Conservation (phyloP, 1,140 invertebrate genomes). For the Polypedilum vanderplanki region DNA sequence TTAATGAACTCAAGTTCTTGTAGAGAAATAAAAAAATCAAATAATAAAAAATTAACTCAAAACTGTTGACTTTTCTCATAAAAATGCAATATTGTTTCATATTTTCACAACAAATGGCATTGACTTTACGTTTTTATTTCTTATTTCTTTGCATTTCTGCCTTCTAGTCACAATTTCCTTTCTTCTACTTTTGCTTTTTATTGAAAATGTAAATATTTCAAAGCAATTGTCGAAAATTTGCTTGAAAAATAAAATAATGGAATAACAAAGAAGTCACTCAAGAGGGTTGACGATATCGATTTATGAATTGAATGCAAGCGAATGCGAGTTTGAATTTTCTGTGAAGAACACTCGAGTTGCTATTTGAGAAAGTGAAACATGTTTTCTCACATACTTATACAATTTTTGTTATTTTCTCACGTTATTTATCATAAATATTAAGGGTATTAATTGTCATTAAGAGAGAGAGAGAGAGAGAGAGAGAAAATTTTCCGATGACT, state of each 20-base stretch:
- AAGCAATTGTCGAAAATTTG: neutral
- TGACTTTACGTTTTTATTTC: neutral
- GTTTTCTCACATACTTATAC: neutral
- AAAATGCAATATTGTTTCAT: slow-evolving; percentile 1
- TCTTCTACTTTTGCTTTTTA: neutral
- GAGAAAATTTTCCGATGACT: neutral
- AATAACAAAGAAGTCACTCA: slow-evolving; percentile 10
- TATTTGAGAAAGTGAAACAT: neutral
- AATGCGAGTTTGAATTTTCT: neutral
- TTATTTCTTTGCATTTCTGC: neutral
- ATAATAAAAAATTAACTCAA: neutral
- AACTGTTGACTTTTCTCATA: neutral
- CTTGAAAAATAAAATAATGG: neutral
- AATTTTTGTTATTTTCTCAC: neutral
- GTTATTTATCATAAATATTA: neutral
- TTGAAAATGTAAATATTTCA: neutral
- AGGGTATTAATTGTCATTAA: no score
- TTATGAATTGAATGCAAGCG: neutral
- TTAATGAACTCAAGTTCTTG: no score
- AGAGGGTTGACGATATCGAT: slow-evolving; percentile 16
- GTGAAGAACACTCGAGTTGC: neutral
- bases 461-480: neutral
- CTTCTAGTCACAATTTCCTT: neutral
- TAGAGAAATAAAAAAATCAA: neutral
- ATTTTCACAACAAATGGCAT: neutral